Evolutionary conservation across 2,797 vertebrate genomes (phyloP), one percentile per base, ranked within the genome.

Genomic region (Gymnothorax reevesii): DNA sequence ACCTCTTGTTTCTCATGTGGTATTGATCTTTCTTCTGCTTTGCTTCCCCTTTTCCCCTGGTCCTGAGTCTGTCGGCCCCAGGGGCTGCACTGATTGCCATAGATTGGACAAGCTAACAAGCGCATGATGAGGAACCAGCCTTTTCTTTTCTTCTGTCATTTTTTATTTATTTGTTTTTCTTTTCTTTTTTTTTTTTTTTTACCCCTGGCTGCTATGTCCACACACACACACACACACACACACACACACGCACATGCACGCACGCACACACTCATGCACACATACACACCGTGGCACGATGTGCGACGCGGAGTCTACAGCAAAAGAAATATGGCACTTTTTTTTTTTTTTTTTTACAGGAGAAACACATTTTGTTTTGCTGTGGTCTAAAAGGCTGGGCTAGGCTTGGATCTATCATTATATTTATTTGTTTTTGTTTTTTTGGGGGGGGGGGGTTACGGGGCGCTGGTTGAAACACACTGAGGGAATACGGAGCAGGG

Each of bases 31-130:
- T 97, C 95, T 97, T 98, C 96, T 96, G 98, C 96, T 97, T 97
- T 96, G 93, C 97, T 97, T 97, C 97, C 92, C 95, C 94, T 97
- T 97, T 96, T 94, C 96, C 94, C 96, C 94, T 93, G 93, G 86
- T 96, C 96, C 97, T 95, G 94, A 97, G 96, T 98, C 97, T 99
- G 97, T 98, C 97, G 97, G 96, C 98, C 98, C 98, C 94, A 96
- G 98, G 98, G 98, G 99, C 96, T 91, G 94, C 95, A 96, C 97
- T 98, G 97, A 99, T 99, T 98, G 98, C 97, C 97, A 98, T 97
- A 99, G 98, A 99, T 98, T 98, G 97, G 97, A 99, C 98, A 99
- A 97, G 97, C 98, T 99, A 99, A 99, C 97, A 98, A 99, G 97
- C 96, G 91, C 97, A 97, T 98, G 97, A 97, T 98, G 97, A 98